These are phyloP conservation scores for Catharus fuscescens DNA, from an alignment of 2,113 vertebrate species.

Conservation along the genomic window DNA sequence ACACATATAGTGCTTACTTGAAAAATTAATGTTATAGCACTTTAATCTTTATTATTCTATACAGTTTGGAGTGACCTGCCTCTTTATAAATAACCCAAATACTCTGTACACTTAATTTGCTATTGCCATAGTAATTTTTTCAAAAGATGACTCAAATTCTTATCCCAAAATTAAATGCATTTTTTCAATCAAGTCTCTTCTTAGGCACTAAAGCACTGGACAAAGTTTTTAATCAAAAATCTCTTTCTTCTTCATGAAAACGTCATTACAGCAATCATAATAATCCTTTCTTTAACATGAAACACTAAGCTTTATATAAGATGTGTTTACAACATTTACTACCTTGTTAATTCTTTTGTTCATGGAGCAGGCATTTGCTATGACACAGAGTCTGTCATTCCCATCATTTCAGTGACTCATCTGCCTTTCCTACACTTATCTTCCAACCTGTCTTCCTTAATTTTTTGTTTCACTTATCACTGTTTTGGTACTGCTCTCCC, in stretches of 20 bases:
- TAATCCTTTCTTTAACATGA: not conserved
- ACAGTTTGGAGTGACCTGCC: not conserved
- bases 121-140: conserved; percentile 35
- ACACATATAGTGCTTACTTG: not conserved
- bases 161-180: not conserved
- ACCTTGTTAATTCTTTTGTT: conserved; percentile 31
- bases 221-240: not conserved
- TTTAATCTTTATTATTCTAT: not conserved
- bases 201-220: not conserved
- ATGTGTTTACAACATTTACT: conserved; percentile 32
- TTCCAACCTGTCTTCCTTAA: not conserved
- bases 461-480: conserved; percentile 9
- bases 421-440: conserved; percentile 31
- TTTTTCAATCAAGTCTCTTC: conserved; percentile 22
- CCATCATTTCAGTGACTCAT: not conserved
- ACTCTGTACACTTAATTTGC: not conserved
- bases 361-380: not conserved
- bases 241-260: not conserved
- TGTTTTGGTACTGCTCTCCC: not conserved
- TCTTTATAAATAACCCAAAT: conserved; percentile 34
- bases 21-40: not conserved
- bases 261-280: not conserved
- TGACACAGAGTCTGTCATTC: conserved; percentile 3
- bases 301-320: conserved; percentile 2
- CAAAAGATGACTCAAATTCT: conserved; percentile 25